Evolutionary conservation across 2,888 invertebrate genomes (phyloP).

Genomic region (Drosophila mayaguana): DNA sequence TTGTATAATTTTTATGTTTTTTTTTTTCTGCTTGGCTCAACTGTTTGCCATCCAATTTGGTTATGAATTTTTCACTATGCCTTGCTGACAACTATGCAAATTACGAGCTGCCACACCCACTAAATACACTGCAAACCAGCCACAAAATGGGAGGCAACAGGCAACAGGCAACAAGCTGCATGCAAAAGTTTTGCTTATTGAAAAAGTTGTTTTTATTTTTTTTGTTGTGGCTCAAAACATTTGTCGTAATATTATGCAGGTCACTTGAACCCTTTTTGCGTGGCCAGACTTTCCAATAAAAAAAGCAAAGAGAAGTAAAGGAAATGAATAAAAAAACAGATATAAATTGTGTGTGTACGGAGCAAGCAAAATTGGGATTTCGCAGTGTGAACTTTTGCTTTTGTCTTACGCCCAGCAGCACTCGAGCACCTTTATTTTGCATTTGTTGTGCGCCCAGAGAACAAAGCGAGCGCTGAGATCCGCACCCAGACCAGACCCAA

Average conservation of each 20-base stretch:
- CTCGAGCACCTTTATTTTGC: slow-evolving; percentile 75
- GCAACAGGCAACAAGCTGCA: slow-evolving; percentile 46
- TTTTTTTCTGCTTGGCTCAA: slow-evolving; percentile 10
- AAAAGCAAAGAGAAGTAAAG: not conserved
- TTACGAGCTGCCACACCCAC: slow-evolving; percentile 39
- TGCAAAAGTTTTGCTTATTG: slow-evolving; percentile 74
- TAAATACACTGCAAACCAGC: slow-evolving; percentile 23
- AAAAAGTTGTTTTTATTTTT: slow-evolving; percentile 63
- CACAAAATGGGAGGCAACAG: not conserved
- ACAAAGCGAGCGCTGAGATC: slow-evolving; percentile 61
- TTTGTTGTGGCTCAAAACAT: slow-evolving; percentile 41
- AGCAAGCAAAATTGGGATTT: slow-evolving; percentile 33
- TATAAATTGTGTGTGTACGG: not conserved
- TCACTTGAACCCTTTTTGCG: slow-evolving; percentile 70
- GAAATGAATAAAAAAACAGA: slow-evolving; percentile 18
- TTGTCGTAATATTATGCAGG: slow-evolving; percentile 80
- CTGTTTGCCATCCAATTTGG: slow-evolving; percentile 51
- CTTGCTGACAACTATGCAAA: slow-evolving; percentile 69
- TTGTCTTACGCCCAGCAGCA: slow-evolving; percentile 56
- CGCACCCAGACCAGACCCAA: slow-evolving; percentile 9
- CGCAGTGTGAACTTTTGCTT: slow-evolving; percentile 58
- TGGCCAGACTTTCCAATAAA: slow-evolving; percentile 26
- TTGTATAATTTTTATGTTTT: slow-evolving; percentile 6
- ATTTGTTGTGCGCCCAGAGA: slow-evolving; percentile 66
- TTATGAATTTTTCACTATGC: slow-evolving; percentile 71